phyloP scores from a whole-genome alignment of 2,113 vertebrate genomes.

The Xenopus laevis region DNA sequence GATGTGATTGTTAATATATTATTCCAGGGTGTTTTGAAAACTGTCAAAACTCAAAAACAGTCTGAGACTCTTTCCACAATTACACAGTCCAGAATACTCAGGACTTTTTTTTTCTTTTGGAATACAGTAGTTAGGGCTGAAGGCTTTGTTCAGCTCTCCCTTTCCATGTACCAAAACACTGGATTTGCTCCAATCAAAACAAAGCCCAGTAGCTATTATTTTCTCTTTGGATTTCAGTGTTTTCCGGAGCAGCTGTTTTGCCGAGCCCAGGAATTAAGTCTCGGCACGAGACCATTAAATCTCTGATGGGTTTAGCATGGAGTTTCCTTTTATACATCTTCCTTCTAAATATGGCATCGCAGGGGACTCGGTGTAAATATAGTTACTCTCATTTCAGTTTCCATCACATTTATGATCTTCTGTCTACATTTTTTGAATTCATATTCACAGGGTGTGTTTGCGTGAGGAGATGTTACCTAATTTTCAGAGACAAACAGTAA shows the following conservation, averaged over 20 bases:
- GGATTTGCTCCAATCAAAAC: slow-evolving; percentile 36
- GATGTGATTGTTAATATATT: slow-evolving; percentile 26
- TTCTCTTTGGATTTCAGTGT: slow-evolving; percentile 35
- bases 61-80: slow-evolving; percentile 34
- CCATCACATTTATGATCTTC: background rate
- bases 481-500: no score
- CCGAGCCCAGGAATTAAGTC: slow-evolving; percentile 12
- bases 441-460: no score
- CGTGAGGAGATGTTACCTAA: no score
- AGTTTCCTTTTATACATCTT: slow-evolving; percentile 29
- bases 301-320: slow-evolving; percentile 35
- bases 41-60: slow-evolving; percentile 31
- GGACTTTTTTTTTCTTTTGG: slow-evolving; percentile 27
- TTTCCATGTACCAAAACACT: slow-evolving; percentile 43
- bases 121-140: slow-evolving; percentile 33
- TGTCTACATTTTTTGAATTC: no score
- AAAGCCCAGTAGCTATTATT: slow-evolving; percentile 37
- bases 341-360: slow-evolving; percentile 32
- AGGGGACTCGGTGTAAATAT: background rate
- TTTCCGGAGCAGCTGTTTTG: slow-evolving; percentile 38
- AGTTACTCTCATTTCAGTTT: slow-evolving; percentile 8
- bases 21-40: slow-evolving; percentile 36
- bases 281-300: slow-evolving; percentile 29
- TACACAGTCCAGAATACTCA: slow-evolving; percentile 34
- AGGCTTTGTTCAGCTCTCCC: slow-evolving; percentile 10